phyloP scores from a whole-genome alignment of 1,140 invertebrate species.

The Apis cerana region DNA sequence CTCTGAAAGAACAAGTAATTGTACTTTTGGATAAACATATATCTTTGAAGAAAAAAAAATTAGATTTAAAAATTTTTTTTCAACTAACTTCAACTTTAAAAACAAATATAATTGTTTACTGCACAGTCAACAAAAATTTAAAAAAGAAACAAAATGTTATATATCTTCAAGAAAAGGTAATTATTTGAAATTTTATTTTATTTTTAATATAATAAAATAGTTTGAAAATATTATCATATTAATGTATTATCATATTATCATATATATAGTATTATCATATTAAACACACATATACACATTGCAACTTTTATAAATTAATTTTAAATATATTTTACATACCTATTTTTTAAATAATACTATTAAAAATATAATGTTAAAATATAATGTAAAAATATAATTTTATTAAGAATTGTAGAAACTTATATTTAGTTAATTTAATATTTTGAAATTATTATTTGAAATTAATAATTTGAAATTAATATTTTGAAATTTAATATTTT shows the following conservation, averaged over 20 bases:
- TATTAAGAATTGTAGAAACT: not conserved
- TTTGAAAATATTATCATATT: not conserved
- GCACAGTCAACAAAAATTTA: conserved; percentile 20
- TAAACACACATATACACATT: fast-evolving
- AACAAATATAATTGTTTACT: conserved; percentile 19
- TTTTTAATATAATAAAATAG: not conserved
- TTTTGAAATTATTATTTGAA: no score
- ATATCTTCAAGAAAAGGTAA: conserved; percentile 55
- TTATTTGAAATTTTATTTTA: not conserved
- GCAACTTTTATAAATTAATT: not conserved
- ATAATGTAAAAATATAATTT: no score
- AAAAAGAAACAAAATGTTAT: conserved; percentile 21
- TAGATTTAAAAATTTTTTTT: conserved; percentile 18
- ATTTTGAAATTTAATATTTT: not conserved
- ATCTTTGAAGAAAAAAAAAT: conserved; percentile 45
- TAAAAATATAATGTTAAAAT: not conserved
- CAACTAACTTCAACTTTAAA: not conserved
- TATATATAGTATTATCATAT: no score
- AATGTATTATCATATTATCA: no score
- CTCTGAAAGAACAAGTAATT: not conserved
- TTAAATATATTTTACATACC: conserved; percentile 1
- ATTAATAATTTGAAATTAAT: no score
- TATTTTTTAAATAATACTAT: not conserved
- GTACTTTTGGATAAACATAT: conserved; percentile 30
- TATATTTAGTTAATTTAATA: not conserved